A percentile compares a stretch with the other conserved stretches of the same genome.
phyloP scores from a whole-genome alignment of 2,113 vertebrate genomes.

The Genyomyrus donnyi region DNA sequence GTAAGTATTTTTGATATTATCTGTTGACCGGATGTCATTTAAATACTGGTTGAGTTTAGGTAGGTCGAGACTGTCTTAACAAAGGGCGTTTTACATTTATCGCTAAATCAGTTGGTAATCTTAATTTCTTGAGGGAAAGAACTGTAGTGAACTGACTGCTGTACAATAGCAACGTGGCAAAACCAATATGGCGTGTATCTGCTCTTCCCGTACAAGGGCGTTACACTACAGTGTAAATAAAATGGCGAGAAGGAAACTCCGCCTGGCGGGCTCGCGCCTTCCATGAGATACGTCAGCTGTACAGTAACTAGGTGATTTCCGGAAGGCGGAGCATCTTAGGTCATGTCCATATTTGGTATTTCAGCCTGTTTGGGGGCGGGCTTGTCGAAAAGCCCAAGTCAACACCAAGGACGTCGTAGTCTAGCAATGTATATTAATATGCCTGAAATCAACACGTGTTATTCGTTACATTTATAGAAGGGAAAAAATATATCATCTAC shows the following conservation, averaged over 20 bases:
- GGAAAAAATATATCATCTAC: background rate
- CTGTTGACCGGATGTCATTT: background rate
- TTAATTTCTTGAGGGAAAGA: background rate
- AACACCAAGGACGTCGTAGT: background rate
- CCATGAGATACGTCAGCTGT: background rate
- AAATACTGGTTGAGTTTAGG: background rate
- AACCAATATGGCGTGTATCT: slow-evolving; percentile 23
- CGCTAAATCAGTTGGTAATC: background rate
- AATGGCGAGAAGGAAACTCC: slow-evolving; percentile 15
- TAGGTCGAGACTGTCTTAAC: background rate
- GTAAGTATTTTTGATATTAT: slow-evolving; percentile 49
- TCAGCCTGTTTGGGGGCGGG: slow-evolving; percentile 36
- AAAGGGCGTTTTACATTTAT: background rate
- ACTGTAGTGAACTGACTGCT: background rate
- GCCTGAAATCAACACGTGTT: background rate
- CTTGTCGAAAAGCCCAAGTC: background rate
- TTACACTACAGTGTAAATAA: slow-evolving; percentile 6
- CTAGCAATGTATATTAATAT: background rate
- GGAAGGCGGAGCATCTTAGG: slow-evolving; percentile 35
- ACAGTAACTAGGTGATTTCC: background rate
- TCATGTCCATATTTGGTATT: slow-evolving; percentile 62
- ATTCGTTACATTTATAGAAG: background rate
- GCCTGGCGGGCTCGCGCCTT: background rate
- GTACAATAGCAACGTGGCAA: slow-evolving; percentile 22
- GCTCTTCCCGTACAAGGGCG: background rate